Base-by-base conservation (phyloP, 2,113 vertebrate genomes). In the Prunella himalayana region DNA sequence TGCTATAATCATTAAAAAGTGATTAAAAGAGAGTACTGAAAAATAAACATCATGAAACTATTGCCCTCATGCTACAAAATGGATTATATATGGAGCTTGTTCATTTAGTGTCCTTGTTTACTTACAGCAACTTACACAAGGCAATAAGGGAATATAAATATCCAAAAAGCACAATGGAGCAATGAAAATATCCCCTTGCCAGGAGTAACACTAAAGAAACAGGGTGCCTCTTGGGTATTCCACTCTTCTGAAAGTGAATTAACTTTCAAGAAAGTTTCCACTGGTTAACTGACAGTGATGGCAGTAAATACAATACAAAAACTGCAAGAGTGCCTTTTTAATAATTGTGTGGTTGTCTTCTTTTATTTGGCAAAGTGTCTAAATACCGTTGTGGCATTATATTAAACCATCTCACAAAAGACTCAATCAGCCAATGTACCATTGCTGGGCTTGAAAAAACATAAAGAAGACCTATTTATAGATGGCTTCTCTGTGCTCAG, bases 311-410 rank as follows among this genome's bases (percentile, higher is more conserved):
- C 45, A 72, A 79, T 1, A 9, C 18, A 85, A 57, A 85, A 91
- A n/a, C 65, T 69, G 23, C 53, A 72, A 87, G 50, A 79, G 15
- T 39, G 23, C 37, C 16, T 85, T 92, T 95, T 85, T 80, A 85
- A 41, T 79, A 82, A 89, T 68, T 51, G 33, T 54, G 66, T 1
- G 5, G 49, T 69, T 91, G 11, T 44, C 47, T 93, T 82, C 63
- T 89, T 94, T 82, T 86, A 80, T 69, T 92, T 92, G 71, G 90
- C 63, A 80, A 91, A 89, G 50, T 47, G 20, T 73, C 63, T 88
- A 66, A 90, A 95, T 92, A 61, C 33, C 4, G 0, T 30, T 80
- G 50, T 70, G 49, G 42, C 21, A 50, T 72, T 84, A 45, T 54
- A 77, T 76, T 76, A 65, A 88, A 73, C 61, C 50, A 61, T 69